Evolutionary conservation across 2,113 vertebrate species (phyloP).

Genomic region (Colinus virginianus): DNA sequence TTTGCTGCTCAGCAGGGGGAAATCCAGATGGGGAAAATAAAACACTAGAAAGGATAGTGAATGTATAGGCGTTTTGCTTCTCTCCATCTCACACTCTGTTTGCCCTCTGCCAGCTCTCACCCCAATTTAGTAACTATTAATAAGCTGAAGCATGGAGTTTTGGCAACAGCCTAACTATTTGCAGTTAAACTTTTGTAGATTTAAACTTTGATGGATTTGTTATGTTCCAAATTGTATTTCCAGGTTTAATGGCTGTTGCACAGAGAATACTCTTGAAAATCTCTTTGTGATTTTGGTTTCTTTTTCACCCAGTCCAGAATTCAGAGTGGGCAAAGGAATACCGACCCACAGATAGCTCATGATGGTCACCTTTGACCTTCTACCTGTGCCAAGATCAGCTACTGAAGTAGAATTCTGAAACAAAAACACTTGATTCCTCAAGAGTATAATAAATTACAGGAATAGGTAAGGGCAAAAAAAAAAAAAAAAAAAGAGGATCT

Average conservation of each 20-base stretch:
- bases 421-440: neutral
- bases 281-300: constrained; percentile 1
- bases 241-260: constrained; percentile 52
- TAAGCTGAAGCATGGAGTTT: constrained; percentile 44
- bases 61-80: neutral
- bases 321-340: neutral
- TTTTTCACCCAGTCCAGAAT: neutral
- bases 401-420: neutral
- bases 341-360: neutral
- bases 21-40: constrained; percentile 65
- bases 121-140: constrained; percentile 70
- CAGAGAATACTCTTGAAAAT: constrained; percentile 9
- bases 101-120: constrained; percentile 64
- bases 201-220: neutral
- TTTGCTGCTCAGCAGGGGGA: constrained; percentile 64
- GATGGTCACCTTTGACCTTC: neutral
- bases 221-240: constrained; percentile 64
- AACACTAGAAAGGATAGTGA: constrained; percentile 30
- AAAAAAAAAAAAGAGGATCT: neutral
- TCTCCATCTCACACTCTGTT: neutral
- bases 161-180: constrained; percentile 54
- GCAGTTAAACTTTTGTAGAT: constrained; percentile 59
- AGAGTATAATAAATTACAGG: neutral
- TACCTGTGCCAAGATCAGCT: neutral
- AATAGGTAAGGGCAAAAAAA: neutral